phyloP scores from a whole-genome alignment of 2,888 invertebrate species.

The Ommatoiulus sabulosus region DNA sequence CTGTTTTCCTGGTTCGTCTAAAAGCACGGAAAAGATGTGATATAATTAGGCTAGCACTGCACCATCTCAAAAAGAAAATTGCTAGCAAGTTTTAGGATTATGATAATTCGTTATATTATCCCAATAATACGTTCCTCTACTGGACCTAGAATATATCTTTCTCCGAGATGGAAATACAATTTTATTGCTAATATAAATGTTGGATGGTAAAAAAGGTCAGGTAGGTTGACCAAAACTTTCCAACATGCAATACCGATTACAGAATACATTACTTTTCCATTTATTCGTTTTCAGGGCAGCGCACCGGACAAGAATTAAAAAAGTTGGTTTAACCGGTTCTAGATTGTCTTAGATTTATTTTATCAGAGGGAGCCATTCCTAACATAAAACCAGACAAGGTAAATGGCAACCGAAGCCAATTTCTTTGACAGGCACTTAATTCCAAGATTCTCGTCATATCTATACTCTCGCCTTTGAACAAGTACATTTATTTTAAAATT shows the following conservation, averaged over 20 bases:
- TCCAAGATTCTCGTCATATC: conserved; percentile 24
- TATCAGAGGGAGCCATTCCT: conserved; percentile 29
- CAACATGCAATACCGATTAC: conserved; percentile 3
- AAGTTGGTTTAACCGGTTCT: conserved; percentile 10
- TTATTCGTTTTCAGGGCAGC: background rate
- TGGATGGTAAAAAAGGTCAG: conserved; percentile 11
- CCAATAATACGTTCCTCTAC: background rate
- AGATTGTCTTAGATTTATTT: conserved; percentile 17
- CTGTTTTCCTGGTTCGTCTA: background rate
- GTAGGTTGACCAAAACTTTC: conserved; percentile 15
- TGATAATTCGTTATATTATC: background rate
- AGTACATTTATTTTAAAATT: background rate
- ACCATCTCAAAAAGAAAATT: background rate
- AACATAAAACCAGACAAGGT: conserved; percentile 6
- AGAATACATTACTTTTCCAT: conserved; percentile 13
- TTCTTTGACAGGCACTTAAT: conserved; percentile 24
- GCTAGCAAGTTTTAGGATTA: background rate
- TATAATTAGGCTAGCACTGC: background rate
- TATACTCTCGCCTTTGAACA: background rate
- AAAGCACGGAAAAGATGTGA: background rate
- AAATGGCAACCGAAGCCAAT: conserved; percentile 31
- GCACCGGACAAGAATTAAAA: background rate
- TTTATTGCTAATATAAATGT: conserved; percentile 35
- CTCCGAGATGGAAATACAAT: background rate
- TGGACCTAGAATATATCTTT: background rate